phyloP scores from a whole-genome alignment of 2,113 vertebrate species.

The Acinonyx jubatus region DNA sequence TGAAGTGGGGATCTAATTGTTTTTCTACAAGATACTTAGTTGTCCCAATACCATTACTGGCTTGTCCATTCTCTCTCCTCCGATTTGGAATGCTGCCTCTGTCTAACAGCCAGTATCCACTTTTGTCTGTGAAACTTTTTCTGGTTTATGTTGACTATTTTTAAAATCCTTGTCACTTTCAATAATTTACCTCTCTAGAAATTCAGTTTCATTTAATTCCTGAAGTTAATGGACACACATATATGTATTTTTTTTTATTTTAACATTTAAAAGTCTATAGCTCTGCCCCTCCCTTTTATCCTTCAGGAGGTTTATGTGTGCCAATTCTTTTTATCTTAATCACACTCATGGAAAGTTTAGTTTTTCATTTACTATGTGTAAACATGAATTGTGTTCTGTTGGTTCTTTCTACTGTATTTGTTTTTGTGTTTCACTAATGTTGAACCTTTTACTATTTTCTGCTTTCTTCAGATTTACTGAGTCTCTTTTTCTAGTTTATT shows the following conservation, averaged over 20 bases:
- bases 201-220: background rate
- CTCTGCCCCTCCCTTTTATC: background rate
- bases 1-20: background rate
- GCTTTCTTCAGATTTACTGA: background rate
- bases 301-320: background rate
- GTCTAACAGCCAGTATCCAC: background rate
- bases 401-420: background rate
- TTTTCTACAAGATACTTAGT: background rate
- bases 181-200: background rate
- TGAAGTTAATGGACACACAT: background rate
- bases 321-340: background rate
- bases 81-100: background rate
- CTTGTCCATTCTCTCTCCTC: background rate
- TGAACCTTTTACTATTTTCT: background rate
- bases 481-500: background rate
- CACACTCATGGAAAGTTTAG: background rate
- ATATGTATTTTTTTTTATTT: background rate
- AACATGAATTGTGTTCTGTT: background rate
- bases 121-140: background rate
- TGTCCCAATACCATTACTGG: background rate
- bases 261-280: background rate
- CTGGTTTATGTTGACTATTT: background rate
- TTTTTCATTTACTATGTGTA: background rate
- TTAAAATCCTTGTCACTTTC: background rate
- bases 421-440: background rate